Base-by-base conservation (phyloP, 1,140 invertebrate species). In the Sycophaga agraensis region DNA sequence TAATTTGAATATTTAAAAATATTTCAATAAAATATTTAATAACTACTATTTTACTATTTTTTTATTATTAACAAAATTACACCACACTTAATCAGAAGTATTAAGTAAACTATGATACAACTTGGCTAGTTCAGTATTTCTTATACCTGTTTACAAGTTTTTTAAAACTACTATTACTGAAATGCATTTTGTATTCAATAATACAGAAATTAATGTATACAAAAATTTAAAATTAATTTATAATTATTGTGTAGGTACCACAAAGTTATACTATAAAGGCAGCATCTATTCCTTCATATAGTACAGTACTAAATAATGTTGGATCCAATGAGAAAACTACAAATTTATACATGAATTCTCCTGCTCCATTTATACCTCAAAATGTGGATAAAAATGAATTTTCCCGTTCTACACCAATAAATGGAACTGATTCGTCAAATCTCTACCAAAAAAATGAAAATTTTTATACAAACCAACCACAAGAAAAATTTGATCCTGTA, bases 211-310 rank as follows among this genome's bases (percentile, higher is more conserved):
- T n/a, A n/a, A n/a, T n/a, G n/a, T n/a, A n/a, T n/a, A n/a, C n/a
- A n/a, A n/a, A n/a, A n/a, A n/a, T n/a, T n/a, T n/a, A n/a, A n/a
- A n/a, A n/a, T n/a, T n/a, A n/a, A n/a, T n/a, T n/a, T 49, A 31
- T 16, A 50, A 19, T 17, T 50, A 8, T 58, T 35, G n/a, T 64
- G 11, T 49, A 84, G 82, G 80, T 84, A 69, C 82, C 82, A 48
- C 81, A 83, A 75, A 84, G 82, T 75, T 82, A 82, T 26, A 75
- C 74, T 2, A 69, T 84, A 66, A 82, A 83, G 75, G 74, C 73
- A 24, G 75, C 80, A n/a, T 71, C 78, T 40, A 77, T 77, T 51
- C 82, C 82, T 40, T 84, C 82, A 11, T 84, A 82, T 37, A 83
- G 80, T 60, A 82, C 83, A 42, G 73, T 83, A 55, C 71, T 84